Conservation (phyloP, 2,797 vertebrate species). For the Adelosebastes latens region DNA sequence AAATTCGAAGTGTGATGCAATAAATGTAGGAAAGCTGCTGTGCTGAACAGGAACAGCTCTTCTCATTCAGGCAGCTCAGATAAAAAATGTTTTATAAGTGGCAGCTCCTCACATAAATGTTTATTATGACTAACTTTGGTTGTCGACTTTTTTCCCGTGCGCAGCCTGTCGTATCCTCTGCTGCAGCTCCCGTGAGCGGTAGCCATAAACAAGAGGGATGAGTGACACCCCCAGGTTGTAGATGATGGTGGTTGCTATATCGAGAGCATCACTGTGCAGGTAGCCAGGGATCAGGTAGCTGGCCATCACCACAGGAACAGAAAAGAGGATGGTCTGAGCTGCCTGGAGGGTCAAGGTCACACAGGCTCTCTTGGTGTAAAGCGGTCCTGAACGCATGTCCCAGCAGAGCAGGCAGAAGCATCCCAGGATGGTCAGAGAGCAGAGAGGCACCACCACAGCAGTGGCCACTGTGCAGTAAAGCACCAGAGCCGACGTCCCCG, state of each 20-base stretch:
- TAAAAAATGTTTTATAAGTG: background rate
- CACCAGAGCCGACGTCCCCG: background rate
- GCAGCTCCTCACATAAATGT: background rate
- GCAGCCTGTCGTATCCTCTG: conserved; percentile 28
- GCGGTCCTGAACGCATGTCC: conserved; percentile 29
- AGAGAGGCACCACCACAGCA: conserved; percentile 35
- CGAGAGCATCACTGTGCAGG: conserved; percentile 37
- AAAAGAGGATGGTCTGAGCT: conserved; percentile 47
- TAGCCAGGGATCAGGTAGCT: conserved; percentile 45
- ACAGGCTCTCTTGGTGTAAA: conserved; percentile 23
- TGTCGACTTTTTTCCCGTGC: background rate
- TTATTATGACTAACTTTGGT: background rate
- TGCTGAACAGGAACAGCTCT: background rate
- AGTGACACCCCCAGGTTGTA: conserved; percentile 54
- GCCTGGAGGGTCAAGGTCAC: conserved; percentile 54
- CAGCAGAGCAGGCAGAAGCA: conserved; percentile 56
- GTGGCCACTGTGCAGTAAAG: conserved; percentile 5
- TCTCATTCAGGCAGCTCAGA: background rate
- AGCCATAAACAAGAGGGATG: conserved; percentile 61
- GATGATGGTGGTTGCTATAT: conserved; percentile 30
- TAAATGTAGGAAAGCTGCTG: background rate
- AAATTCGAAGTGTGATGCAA: background rate
- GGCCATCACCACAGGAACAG: conserved; percentile 38
- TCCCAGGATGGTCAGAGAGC: conserved; percentile 43
- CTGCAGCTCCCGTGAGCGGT: conserved; percentile 60